phyloP scores from a whole-genome alignment of 2,888 invertebrate genomes.

The Phyllotreta cruciferae region DNA sequence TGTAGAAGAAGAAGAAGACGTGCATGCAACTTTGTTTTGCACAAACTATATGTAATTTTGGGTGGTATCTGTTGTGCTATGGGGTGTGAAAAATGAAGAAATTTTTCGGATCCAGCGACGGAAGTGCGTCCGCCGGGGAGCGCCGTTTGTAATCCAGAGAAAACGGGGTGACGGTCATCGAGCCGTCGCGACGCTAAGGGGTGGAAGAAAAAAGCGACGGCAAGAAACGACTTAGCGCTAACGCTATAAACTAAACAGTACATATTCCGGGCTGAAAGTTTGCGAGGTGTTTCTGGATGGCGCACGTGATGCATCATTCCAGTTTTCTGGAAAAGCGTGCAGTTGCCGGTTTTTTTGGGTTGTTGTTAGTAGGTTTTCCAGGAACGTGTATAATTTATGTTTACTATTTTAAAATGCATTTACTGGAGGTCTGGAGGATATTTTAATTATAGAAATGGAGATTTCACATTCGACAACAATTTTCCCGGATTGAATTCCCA shows the following conservation, averaged over 20 bases:
- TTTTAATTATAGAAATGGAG: too few relatives aligned
- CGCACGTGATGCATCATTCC: slow-evolving; percentile 15
- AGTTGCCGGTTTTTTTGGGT: too few relatives aligned
- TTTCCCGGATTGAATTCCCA: too few relatives aligned
- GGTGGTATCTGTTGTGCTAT: slow-evolving; percentile 11
- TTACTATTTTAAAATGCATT: too few relatives aligned
- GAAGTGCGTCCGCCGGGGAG: slow-evolving; percentile 45
- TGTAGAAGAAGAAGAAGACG: too few relatives aligned
- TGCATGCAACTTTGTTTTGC: too few relatives aligned
- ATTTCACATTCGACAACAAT: too few relatives aligned
- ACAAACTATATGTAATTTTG: background rate
- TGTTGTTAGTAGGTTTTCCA: too few relatives aligned
- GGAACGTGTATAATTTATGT: too few relatives aligned
- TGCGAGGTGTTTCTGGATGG: slow-evolving; percentile 7
- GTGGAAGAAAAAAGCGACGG: too few relatives aligned
- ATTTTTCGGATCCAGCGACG: slow-evolving; percentile 28
- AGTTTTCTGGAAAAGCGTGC: too few relatives aligned
- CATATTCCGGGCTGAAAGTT: slow-evolving; percentile 24
- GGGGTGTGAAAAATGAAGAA: slow-evolving; percentile 12
- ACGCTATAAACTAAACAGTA: slow-evolving; percentile 25
- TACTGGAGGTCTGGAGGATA: too few relatives aligned
- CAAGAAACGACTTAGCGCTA: background rate
- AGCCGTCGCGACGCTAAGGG: slow-evolving; percentile 7
- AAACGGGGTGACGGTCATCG: slow-evolving; percentile 19
- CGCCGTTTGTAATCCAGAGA: background rate